phyloP scores from a whole-genome alignment of 2,113 vertebrate genomes.

The Megaptera novaeangliae region DNA sequence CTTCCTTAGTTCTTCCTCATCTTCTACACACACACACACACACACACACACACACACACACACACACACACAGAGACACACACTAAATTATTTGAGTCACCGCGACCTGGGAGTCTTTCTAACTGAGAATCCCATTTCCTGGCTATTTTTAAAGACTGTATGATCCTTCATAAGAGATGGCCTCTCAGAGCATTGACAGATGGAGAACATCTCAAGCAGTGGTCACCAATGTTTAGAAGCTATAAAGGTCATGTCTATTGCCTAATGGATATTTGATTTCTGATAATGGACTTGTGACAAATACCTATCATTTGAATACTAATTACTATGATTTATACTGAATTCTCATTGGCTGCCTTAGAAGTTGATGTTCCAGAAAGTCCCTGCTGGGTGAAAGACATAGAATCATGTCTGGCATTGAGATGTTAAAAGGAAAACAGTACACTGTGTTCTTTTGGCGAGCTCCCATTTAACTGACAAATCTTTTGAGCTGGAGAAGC shows the following conservation, averaged over 20 bases:
- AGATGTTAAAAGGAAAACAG: conserved; percentile 50
- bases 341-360: conserved; percentile 23
- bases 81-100: neutral
- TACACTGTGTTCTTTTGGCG: conserved; percentile 71
- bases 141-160: neutral
- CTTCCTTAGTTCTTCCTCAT: neutral
- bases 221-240: conserved; percentile 24
- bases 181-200: neutral
- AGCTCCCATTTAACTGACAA: conserved; percentile 1
- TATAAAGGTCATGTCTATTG: neutral
- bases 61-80: too few species aligned
- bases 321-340: conserved; percentile 26
- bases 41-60: too few species aligned
- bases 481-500: conserved; percentile 31
- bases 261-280: conserved; percentile 52
- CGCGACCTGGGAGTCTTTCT: neutral
- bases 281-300: conserved; percentile 46
- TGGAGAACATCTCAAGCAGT: neutral
- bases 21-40: neutral
- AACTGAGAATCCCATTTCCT: conserved; percentile 18
- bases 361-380: conserved; percentile 41
- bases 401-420: conserved; percentile 46
- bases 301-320: conserved; percentile 33
- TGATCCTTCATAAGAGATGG: neutral
- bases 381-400: conserved; percentile 39